Conservation (phyloP, 2,797 vertebrate species). For the Xerus rutilus region DNA sequence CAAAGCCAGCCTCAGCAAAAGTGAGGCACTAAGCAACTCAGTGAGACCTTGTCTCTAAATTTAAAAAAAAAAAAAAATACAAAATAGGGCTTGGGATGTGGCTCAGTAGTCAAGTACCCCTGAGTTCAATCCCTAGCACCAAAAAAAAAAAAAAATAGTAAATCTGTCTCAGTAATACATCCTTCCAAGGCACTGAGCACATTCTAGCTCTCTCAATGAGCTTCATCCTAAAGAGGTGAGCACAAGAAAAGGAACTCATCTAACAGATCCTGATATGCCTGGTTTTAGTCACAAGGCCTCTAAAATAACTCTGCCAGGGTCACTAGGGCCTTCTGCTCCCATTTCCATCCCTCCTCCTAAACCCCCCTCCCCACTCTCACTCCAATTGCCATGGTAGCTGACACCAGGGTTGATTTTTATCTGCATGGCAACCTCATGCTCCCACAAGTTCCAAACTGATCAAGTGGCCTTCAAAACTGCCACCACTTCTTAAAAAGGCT, state of each 20-base stretch:
- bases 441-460: constrained; percentile 82
- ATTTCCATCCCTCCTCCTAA: constrained; percentile 7
- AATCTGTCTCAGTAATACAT: neutral
- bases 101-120: no score
- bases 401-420: constrained; percentile 82
- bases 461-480: constrained; percentile 86
- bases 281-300: constrained; percentile 45
- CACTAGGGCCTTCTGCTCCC: neutral
- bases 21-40: no score
- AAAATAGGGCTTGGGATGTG: no score
- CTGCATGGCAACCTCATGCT: constrained; percentile 78
- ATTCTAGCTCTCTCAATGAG: constrained; percentile 4
- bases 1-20: no score
- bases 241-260: neutral
- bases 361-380: constrained; percentile 24
- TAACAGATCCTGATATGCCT: neutral
- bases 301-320: constrained; percentile 4
- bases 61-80: no score
- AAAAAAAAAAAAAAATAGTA: neutral
- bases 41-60: no score
- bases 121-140: no score
- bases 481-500: constrained; percentile 84
- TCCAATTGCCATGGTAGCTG: constrained; percentile 52
- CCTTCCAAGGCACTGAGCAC: neutral
- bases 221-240: constrained; percentile 32